phyloP scores from a whole-genome alignment of 2,797 vertebrate genomes.

The Mareca penelope region DNA sequence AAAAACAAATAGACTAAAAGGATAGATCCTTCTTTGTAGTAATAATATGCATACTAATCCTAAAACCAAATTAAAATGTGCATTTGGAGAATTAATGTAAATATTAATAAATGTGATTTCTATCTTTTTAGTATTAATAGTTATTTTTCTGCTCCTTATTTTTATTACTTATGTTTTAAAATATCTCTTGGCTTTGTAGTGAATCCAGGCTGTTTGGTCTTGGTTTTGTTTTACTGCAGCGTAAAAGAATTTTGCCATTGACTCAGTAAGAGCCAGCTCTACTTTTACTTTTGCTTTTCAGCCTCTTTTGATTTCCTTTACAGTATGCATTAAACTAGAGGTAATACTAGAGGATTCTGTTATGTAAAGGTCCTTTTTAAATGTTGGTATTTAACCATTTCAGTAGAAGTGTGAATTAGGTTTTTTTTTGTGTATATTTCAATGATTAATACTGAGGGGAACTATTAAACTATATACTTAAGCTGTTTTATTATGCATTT shows the following conservation, averaged over 20 bases:
- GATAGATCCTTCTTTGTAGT: not conserved
- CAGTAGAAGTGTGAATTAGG: not conserved
- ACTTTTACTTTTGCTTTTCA: conserved; percentile 57
- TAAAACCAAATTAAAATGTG: not conserved
- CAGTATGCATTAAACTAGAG: not conserved
- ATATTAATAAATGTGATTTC: not conserved
- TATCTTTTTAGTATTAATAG: not conserved
- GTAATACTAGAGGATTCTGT: conserved; percentile 2
- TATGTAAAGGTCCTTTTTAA: not conserved
- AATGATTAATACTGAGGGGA: not conserved
- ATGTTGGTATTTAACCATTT: not conserved
- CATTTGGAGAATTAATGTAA: not conserved
- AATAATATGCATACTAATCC: not conserved
- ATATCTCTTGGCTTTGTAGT: conserved; percentile 1
- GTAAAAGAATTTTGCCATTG: conserved; percentile 31
- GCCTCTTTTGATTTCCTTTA: conserved; percentile 47
- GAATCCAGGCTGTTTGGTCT: conserved; percentile 11
- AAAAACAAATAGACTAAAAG: not conserved
- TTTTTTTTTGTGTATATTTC: not conserved
- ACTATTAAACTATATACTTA: not conserved
- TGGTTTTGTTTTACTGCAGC: not conserved
- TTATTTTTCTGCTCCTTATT: not conserved
- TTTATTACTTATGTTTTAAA: not conserved
- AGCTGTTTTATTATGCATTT: not conserved
- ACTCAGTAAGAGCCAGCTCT: not conserved